Base-by-base conservation (phyloP, 1,140 invertebrate species). In the Aricia agestis region DNA sequence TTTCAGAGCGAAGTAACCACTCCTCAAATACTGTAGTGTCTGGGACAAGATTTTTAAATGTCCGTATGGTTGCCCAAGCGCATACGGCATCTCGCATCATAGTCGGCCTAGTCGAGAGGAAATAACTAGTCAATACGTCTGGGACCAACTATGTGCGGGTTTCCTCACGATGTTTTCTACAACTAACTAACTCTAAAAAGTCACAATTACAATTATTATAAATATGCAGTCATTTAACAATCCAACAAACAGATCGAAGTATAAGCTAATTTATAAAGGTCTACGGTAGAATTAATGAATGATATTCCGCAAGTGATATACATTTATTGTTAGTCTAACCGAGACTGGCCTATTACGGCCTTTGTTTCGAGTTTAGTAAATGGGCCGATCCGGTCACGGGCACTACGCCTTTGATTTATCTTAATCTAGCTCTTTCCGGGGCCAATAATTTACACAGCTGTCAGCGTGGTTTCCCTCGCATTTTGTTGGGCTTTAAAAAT, bases 271-370 rank as follows among this genome's bases (percentile, higher is more conserved):
- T 52, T 52, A 52, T 18, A 1, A 17, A 7, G 19, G 19, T 63
- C 59, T 10, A 19, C 17, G 18, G 59, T 63, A 63, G 19, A 25
- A 63, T 63, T 19, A 63, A 63, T 63, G 18, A 63, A 63, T 18
- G 18, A 63, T 63, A 63, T 63, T 19, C 59, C 7, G 59, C n/a
- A 18, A 18, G 59, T 25, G 10, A 63, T 63, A 63, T 63, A 63
- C 10, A 59, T 59, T 59, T 63, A 63, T 63, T 63, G 59, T 63
- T 63, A 63, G 18, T 25, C 59, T 63, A 63, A 63, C 59, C 59
- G 59, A 19, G 19, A 63, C 59, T 63, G 10, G 18, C 59, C 59
- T 63, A 63, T 63, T 63, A 63, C 10, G 59, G 19, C 59, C 59
- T 63, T 63, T 63, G 59, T 63, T 63, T 17, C 59, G 17, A 63